These are phyloP conservation scores for Aleadryas rufinucha DNA, from an alignment of 2,113 vertebrate species.

Conservation along the genomic window DNA sequence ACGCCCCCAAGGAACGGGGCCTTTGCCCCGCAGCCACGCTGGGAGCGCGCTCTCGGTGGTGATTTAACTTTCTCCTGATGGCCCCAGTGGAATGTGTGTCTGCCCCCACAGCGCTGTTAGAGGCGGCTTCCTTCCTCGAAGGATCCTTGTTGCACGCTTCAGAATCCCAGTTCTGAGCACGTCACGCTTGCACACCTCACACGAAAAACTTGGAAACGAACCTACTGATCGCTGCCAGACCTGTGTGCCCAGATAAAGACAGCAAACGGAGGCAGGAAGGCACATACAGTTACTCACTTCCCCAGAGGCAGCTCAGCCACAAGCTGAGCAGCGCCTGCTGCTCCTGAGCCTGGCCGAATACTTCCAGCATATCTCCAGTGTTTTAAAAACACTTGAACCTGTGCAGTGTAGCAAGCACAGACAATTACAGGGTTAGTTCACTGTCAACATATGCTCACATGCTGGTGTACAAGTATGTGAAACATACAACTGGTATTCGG, in stretches of 20 bases:
- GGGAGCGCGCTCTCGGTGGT: accelerated
- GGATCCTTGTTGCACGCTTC: accelerated
- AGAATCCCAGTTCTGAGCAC: not conserved
- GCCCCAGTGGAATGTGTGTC: accelerated
- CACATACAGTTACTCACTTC: not conserved
- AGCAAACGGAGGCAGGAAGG: not conserved
- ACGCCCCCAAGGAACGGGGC: accelerated
- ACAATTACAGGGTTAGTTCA: not conserved
- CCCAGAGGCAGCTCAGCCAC: not conserved
- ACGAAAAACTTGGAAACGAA: not conserved
- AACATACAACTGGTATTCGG: not conserved
- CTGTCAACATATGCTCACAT: not conserved
- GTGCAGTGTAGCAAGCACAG: not conserved
- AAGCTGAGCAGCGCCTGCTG: not conserved
- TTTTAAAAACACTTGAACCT: not conserved
- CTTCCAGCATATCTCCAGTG: accelerated
- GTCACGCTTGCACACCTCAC: not conserved
- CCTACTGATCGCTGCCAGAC: not conserved
- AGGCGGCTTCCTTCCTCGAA: accelerated
- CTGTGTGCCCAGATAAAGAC: not conserved
- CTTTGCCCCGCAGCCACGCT: not conserved
- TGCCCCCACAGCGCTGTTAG: accelerated
- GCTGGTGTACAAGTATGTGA: not conserved
- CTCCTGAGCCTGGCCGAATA: not conserved
- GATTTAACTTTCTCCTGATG: accelerated